A percentile compares a stretch with the other conserved stretches of the same genome.
Conservation (phyloP, 1,140 invertebrate genomes). For the Aculops lycopersici region DNA sequence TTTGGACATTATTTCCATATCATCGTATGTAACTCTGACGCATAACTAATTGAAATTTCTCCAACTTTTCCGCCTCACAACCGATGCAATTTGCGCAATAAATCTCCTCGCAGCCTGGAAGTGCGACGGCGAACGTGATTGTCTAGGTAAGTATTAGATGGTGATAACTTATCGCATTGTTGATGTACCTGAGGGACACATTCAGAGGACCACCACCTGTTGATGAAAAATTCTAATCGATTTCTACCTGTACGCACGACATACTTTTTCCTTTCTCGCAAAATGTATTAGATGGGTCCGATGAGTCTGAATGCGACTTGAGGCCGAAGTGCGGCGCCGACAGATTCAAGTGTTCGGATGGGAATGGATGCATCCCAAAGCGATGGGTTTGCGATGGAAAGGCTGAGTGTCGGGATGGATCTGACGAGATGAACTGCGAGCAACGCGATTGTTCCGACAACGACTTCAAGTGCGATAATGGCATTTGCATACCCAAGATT, state of each 20-base stretch:
- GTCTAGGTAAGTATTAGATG: slow-evolving; percentile 15
- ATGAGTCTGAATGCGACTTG: slow-evolving; percentile 20
- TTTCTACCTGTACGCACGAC: too few species aligned
- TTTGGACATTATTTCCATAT: too few species aligned
- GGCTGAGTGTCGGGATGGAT: slow-evolving; percentile 10
- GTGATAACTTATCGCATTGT: too few species aligned
- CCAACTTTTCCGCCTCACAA: too few species aligned
- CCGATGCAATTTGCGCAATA: too few species aligned
- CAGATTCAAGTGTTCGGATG: slow-evolving; percentile 10
- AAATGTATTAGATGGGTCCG: slow-evolving; percentile 16
- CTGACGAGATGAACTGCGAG: slow-evolving; percentile 9
- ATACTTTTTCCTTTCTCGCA: too few species aligned
- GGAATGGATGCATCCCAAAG: slow-evolving; percentile 5
- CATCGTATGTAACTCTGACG: too few species aligned
- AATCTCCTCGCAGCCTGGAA: too few species aligned
- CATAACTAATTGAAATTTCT: too few species aligned
- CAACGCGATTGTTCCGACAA: slow-evolving; percentile 8
- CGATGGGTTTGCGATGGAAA: slow-evolving; percentile 11
- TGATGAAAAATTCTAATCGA: too few species aligned
- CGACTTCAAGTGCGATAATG: slow-evolving; percentile 49
- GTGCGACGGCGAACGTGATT: slow-evolving; percentile 19
- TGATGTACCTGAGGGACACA: too few species aligned
- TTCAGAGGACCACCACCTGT: too few species aligned
- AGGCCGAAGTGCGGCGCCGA: slow-evolving; percentile 14
- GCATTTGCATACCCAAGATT: slow-evolving; percentile 15